Conservation (phyloP, 2,888 invertebrate species). For the Incurvaria masculella region DNA sequence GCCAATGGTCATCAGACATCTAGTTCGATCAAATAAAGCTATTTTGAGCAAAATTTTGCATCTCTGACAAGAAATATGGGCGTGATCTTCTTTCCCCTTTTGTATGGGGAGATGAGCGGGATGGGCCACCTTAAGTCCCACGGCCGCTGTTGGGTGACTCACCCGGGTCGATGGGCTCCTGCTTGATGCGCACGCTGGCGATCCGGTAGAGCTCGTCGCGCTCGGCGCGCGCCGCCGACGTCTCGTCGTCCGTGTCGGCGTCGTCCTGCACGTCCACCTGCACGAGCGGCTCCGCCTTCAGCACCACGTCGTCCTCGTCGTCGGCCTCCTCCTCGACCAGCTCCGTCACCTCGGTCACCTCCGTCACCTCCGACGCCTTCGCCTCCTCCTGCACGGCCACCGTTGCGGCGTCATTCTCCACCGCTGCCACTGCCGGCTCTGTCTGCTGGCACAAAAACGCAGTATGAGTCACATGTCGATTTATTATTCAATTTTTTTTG, state of each 20-base stretch:
- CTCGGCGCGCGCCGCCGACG: conserved; percentile 25
- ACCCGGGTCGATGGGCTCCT: conserved; percentile 68
- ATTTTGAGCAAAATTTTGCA: too few species aligned
- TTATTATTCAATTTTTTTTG: too few species aligned
- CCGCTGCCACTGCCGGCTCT: too few species aligned
- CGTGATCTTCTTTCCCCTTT: too few species aligned
- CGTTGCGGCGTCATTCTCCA: neutral
- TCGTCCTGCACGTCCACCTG: conserved; percentile 64
- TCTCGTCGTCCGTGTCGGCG: conserved; percentile 58
- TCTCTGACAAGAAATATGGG: too few species aligned
- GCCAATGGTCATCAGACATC: too few species aligned
- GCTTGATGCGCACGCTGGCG: conserved; percentile 60
- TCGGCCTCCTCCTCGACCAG: conserved; percentile 32
- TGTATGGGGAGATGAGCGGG: too few species aligned
- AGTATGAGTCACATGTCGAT: too few species aligned
- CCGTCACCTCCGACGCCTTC: neutral
- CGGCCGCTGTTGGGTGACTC: too few species aligned
- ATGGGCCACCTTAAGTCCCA: too few species aligned
- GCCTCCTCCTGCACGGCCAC: neutral
- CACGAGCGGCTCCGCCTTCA: conserved; percentile 64
- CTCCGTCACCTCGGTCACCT: neutral
- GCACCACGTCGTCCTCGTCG: conserved; percentile 67
- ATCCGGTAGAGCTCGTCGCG: conserved; percentile 34
- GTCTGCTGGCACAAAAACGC: too few species aligned
- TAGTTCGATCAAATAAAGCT: too few species aligned